Base-by-base conservation (phyloP, 2,797 vertebrate genomes). In the Columba guinea region DNA sequence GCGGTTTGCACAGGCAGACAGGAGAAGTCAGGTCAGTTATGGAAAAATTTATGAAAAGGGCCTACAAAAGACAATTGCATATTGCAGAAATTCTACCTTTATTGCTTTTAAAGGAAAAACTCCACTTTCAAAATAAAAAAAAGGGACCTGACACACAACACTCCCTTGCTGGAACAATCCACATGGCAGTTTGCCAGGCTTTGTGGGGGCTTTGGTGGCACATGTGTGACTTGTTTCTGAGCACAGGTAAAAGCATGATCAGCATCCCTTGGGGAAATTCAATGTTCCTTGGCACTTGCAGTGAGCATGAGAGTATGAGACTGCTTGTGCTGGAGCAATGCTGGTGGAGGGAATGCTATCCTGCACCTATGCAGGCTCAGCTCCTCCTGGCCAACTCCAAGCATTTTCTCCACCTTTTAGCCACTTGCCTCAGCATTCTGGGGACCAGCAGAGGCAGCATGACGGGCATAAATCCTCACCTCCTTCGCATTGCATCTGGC, bases 381-480 rank as follows among this genome's bases (percentile, higher is more conserved):
- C 41, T 73, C 14, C 2, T 2, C 37, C n/a, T 69, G 22, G 17
- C 19, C 2, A 2, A 11, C 63, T 76, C 68, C 30, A 69, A 53
- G 9, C 7, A n/a, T 34, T 56, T 84, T 60, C 12, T 59, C 12
- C 5, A 22, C 12, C 44, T n/a, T 37, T 39, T 2, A 60, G 23
- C 9, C 16, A 16, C 46, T 71, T 44, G 13, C 27, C 24, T 21
- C 52, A 37, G 19, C 30, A 53, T 19, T 11, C 30, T 44, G 41
- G 15, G 20, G 15, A 56, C 34, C 10, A 35, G n/a, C 46, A 68
- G 35, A 71, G 15, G 18, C 39, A 22, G 3, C 9, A 5, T 0
- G 1, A 4, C 30, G 26, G 24, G 28, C 2, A 1, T n/a, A 56
- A 56, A 34, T 4, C 5, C 10, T 51, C 3, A 3, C 5, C 2